Conservation (phyloP, 2,888 invertebrate genomes). For the Lamproptera curius region DNA sequence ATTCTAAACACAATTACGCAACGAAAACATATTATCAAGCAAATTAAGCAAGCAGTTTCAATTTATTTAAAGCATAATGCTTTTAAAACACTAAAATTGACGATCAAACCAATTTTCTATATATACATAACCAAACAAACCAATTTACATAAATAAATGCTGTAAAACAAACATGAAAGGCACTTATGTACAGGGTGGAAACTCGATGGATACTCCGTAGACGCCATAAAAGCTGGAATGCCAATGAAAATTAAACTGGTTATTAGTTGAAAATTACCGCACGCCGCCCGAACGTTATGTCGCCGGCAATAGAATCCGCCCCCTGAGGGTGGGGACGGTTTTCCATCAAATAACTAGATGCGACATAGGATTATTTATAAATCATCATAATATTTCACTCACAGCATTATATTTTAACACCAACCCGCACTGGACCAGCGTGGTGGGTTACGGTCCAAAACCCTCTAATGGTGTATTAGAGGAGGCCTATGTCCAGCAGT, state of each 20-base stretch:
- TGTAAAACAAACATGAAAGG: too few relatives aligned
- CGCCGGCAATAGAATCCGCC: conserved; percentile 54
- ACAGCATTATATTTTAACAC: too few relatives aligned
- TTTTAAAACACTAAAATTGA: background rate
- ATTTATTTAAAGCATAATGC: background rate
- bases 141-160: too few relatives aligned
- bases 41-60: background rate
- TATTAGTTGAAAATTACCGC: conserved; percentile 75
- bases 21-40: too few relatives aligned
- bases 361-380: conserved; percentile 15
- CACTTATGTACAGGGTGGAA: background rate
- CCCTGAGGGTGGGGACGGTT: conserved; percentile 21
- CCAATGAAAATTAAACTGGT: conserved; percentile 62
- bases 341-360: conserved; percentile 41
- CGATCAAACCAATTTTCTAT: too few relatives aligned
- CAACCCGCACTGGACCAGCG: too few relatives aligned
- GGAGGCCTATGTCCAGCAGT: too few relatives aligned
- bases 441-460: too few relatives aligned
- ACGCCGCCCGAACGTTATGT: conserved; percentile 55
- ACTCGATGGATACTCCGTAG: conserved; percentile 12
- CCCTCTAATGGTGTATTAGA: too few relatives aligned
- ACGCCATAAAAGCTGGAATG: conserved; percentile 38
- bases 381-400: too few relatives aligned
- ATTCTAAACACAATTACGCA: too few relatives aligned
- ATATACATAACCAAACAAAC: too few relatives aligned